Evolutionary conservation across 2,113 vertebrate species (phyloP).

Genomic region (Hucho hucho): DNA sequence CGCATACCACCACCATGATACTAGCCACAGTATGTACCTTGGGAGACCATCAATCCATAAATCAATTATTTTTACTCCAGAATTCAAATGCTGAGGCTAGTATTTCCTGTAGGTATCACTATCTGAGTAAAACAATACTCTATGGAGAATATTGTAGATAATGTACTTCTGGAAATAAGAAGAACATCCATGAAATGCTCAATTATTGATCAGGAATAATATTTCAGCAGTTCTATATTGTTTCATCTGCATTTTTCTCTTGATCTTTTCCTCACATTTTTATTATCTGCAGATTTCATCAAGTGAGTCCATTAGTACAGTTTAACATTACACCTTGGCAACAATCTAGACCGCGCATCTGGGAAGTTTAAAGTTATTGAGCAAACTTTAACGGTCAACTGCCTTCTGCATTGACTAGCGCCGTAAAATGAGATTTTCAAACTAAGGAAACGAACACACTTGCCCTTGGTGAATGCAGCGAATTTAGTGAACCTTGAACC

Average conservation of each 20-base stretch:
- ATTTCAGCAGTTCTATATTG: slow-evolving; percentile 25
- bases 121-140: slow-evolving; percentile 27
- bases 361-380: background rate
- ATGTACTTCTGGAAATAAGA: slow-evolving; percentile 14
- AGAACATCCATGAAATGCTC: slow-evolving; percentile 36
- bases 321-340: slow-evolving; percentile 36
- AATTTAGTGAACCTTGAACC: too few species aligned
- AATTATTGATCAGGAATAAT: slow-evolving; percentile 31
- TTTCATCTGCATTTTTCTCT: slow-evolving; percentile 30
- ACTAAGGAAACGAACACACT: background rate
- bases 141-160: slow-evolving; percentile 6
- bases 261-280: slow-evolving; percentile 36
- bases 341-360: background rate
- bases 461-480: too few species aligned
- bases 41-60: slow-evolving; percentile 4
- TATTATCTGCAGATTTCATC: slow-evolving; percentile 43
- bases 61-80: slow-evolving; percentile 14
- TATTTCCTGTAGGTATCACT: slow-evolving; percentile 1
- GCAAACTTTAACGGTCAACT: background rate
- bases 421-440: background rate
- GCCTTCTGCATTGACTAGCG: background rate
- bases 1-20: background rate
- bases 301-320: slow-evolving; percentile 42
- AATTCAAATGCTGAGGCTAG: slow-evolving; percentile 15
- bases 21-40: background rate